Evolutionary conservation across 92 coral and sea anemone genomes (phyloP).

Genomic region (Palythoa heliodiscus): DNA sequence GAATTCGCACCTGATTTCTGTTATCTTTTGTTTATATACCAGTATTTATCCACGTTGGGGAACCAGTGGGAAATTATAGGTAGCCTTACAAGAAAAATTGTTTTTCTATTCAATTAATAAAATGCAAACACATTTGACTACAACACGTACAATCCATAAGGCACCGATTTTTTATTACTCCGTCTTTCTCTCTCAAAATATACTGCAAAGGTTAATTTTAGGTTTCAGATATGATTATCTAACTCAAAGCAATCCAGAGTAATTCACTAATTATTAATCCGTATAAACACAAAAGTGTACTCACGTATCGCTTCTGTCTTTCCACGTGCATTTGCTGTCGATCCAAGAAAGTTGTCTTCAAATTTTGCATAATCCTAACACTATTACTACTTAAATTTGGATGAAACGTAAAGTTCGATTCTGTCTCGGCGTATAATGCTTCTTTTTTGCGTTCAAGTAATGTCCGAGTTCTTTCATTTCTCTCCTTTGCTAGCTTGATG

Average conservation of each 20-base stretch:
- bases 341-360: constrained; percentile 93
- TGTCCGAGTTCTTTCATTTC: constrained; percentile 62
- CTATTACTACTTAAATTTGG: constrained; percentile 96
- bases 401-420: constrained; percentile 86
- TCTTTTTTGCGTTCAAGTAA: constrained; percentile 54
- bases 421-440: constrained; percentile 61
- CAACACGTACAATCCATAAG: no score
- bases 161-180: no score
- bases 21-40: no score
- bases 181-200: no score
- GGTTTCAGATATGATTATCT: no score
- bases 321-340: constrained; percentile 94
- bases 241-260: neutral
- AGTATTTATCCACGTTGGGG: no score
- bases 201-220: no score
- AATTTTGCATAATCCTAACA: constrained; percentile 83
- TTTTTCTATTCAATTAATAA: no score
- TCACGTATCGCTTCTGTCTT: constrained; percentile 85
- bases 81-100: no score
- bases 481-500: constrained; percentile 88
- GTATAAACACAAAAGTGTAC: constrained; percentile 35
- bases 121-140: no score
- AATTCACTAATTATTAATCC: neutral
- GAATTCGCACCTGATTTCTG: no score
- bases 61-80: no score